Evolutionary conservation across 2,888 invertebrate genomes (phyloP), one percentile per base, ranked within the genome.

Genomic region (Drosophila mulleri): DNA sequence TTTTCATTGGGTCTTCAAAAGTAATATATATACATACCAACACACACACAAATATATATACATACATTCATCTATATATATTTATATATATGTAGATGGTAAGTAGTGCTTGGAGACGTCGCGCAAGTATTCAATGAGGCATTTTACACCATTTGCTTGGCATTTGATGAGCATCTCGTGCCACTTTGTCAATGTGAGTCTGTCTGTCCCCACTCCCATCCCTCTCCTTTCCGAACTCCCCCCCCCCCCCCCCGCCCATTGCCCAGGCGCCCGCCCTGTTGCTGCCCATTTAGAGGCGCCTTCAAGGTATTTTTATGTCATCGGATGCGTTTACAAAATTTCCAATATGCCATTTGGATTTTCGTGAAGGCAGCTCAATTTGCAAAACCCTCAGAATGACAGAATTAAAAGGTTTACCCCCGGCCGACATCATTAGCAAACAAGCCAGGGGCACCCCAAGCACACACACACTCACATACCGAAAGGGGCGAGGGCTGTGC

Each of bases 91-190:
- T 23, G 20, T 23, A 58, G 53, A 67, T 63, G 77, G 73, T 73
- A 73, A 77, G 78, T 81, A 68, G 76, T 76, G 68, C 76, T 72
- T 72, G 58, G 75, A 77, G 83, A 78, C 65, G 63, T 72, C 76
- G 60, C 66, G 32, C 64, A 66, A 66, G 72, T 66, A 80, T 84
- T 86, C 86, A 89, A 86, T 86, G 89, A 88, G 89, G 86, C 88
- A 82, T 88, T 86, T 86, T 82, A 88, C 88, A 83, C 90, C 85
- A 88, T 89, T 83, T 80, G 73, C 72, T 65, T 87, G 82, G 82
- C 56, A 84, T 89, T 89, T 85, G 84, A 87, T 82, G 84, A 87
- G 84, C 88, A 82, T 65, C 80, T 52, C 80, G 44, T 57, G 71
- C 59, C 65, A 75, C 67, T 67, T 69, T 69, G 57, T 67, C 76